Evolutionary conservation across 2,888 invertebrate genomes (phyloP), one percentile per base, ranked within the genome.

Genomic region (Vesta saturnalis): DNA sequence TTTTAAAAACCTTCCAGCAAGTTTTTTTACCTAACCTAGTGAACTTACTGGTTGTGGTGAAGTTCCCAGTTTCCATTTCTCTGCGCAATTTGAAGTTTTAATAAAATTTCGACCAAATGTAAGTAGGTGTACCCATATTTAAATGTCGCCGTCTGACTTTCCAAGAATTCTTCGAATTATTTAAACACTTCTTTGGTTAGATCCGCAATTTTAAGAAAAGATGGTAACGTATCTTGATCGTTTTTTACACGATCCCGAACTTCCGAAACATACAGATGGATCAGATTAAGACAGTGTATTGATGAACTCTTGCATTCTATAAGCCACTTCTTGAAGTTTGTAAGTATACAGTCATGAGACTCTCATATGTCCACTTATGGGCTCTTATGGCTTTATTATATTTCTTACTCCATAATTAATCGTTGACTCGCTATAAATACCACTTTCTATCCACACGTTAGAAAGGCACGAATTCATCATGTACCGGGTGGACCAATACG

Each of bases 241-340:
- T 10, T 30, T 19, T 16, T 54, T 54, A 12, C n/a, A 18, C 16
- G 16, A 8, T 54, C 12, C 6, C 16, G 54, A 4, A 14, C 5
- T 30, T 30, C 30, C 30, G 30, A 30, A 6, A 10, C 4, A 30
- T 10, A 30, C 8, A 16, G 23, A 60, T n/a, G 21, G 2, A 22
- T 1, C 5, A 18, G 22, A 61, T 69, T 67, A n/a, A 71, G 12
- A 4, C 60, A 43, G 55, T 69, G 63, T 19, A 69, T 21, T 6
- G 22, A 52, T 1, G 14, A 5, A 56, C 67, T 69, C 10, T 69
- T 64, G 21, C 63, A 64, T 6, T 71, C 68, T 2, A 58, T n/a
- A n/a, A 71, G 43, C 71, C 71, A 69, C 35, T 65, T 61, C 0
- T 65, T 22, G 30, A 69, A 71, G n/a, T n/a, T n/a, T n/a, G n/a